Percentiles rank a stretch among this genome's conserved stretches.
Evolutionary conservation across 2,113 vertebrate genomes (phyloP).

Genomic region (Pterocles orientalis): DNA sequence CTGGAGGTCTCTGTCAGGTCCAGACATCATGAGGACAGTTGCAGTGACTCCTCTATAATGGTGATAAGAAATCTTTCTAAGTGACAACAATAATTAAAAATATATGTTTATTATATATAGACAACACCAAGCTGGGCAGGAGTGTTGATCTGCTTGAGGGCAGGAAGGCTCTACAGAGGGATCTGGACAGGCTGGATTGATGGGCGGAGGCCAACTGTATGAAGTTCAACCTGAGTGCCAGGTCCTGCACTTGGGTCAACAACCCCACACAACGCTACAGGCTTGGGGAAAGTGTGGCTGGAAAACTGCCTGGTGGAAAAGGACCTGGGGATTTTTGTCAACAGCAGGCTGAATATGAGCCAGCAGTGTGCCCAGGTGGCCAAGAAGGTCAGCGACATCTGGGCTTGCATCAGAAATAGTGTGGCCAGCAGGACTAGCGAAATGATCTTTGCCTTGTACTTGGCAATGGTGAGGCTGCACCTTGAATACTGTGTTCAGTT

Average conservation of each 20-base stretch:
- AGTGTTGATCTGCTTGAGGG: background rate
- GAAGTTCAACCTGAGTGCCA: accelerated
- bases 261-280: background rate
- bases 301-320: accelerated
- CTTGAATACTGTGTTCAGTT: accelerated
- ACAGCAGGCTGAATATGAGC: accelerated
- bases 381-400: background rate
- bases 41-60: background rate
- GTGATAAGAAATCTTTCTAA: background rate
- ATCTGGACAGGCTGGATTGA: background rate
- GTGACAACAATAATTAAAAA: background rate
- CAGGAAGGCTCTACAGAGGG: background rate
- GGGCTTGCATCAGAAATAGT: background rate
- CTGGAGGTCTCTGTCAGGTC: background rate
- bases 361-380: background rate
- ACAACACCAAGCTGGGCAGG: accelerated
- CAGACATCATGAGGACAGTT: background rate
- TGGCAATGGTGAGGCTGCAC: accelerated
- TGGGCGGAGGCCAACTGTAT: accelerated
- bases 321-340: accelerated
- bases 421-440: background rate
- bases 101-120: background rate
- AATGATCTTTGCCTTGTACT: accelerated
- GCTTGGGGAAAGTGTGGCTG: background rate
- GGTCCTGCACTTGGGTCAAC: background rate